Evolutionary conservation across 2,797 vertebrate genomes (phyloP).

Genomic region (Protosalanx chinensis): DNA sequence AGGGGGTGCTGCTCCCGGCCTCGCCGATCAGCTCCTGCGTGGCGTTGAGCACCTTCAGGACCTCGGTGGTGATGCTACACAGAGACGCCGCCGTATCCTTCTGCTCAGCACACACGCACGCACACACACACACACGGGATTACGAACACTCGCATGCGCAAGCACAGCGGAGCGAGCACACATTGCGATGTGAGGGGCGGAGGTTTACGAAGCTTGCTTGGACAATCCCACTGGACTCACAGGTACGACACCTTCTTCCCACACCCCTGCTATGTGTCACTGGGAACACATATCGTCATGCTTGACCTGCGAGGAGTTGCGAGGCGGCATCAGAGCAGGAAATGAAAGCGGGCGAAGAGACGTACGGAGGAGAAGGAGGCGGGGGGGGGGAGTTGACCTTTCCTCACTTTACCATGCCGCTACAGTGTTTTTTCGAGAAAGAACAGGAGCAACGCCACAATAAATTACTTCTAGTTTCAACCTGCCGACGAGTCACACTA

Average conservation of each 20-base stretch:
- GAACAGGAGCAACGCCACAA: not conserved
- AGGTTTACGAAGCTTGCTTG: no score
- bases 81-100: slow-evolving; percentile 95
- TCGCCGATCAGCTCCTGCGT: slow-evolving; percentile 94
- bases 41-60: slow-evolving; percentile 94
- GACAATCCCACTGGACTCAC: not conserved
- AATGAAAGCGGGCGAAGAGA: not conserved
- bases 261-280: not conserved
- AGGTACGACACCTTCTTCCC: not conserved
- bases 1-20: slow-evolving; percentile 73
- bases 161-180: slow-evolving; percentile 9
- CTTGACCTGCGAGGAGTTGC: slow-evolving; percentile 14
- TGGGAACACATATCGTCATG: slow-evolving; percentile 9
- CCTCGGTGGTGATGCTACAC: slow-evolving; percentile 98
- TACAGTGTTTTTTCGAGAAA: not conserved
- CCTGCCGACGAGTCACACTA: no score
- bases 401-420: not conserved
- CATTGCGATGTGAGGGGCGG: not conserved
- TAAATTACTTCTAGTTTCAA: not conserved
- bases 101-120: slow-evolving; percentile 75
- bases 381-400: slow-evolving; percentile 16
- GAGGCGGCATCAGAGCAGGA: slow-evolving; percentile 12
- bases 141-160: slow-evolving; percentile 22
- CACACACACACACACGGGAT: slow-evolving; percentile 49
- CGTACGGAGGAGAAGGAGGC: not conserved